Evolutionary conservation across 2,797 vertebrate species (phyloP).

Genomic region (Pantherophis alleghaniensis): DNA sequence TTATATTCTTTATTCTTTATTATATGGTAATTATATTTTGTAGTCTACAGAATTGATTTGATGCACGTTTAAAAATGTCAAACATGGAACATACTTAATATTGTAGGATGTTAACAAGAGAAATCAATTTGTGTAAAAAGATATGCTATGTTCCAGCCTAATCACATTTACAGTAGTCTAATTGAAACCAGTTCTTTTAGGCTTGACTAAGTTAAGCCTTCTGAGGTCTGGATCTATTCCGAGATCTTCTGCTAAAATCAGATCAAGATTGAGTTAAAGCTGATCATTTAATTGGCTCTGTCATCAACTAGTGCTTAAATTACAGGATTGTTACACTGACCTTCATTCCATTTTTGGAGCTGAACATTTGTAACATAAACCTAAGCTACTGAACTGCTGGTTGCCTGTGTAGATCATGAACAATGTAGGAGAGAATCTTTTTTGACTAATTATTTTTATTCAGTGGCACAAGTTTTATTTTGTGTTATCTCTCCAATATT

Average conservation of each 20-base stretch:
- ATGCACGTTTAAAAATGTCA: constrained; percentile 38
- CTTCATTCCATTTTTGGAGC: not conserved
- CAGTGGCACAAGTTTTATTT: not conserved
- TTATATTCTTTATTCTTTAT: constrained; percentile 42
- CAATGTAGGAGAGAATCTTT: not conserved
- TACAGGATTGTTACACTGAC: not conserved
- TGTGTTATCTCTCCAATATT: not conserved
- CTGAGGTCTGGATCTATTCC: not conserved
- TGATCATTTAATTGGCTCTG: not conserved
- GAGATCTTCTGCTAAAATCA: not conserved
- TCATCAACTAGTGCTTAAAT: not conserved
- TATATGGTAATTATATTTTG: constrained; percentile 19
- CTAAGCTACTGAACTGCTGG: not conserved
- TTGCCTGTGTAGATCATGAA: not conserved
- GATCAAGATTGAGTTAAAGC: not conserved
- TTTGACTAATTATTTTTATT: not conserved
- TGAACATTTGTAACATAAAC: not conserved
- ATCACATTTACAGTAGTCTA: not conserved
- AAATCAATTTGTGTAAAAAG: not conserved
- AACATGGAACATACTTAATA: constrained; percentile 20
- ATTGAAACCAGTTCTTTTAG: not conserved
- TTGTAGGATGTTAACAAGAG: not conserved
- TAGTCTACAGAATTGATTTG: constrained; percentile 23
- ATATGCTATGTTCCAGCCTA: not conserved
- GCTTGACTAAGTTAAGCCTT: not conserved